phyloP scores from a whole-genome alignment of 2,888 invertebrate species.

The Rhodophaea formosa region DNA sequence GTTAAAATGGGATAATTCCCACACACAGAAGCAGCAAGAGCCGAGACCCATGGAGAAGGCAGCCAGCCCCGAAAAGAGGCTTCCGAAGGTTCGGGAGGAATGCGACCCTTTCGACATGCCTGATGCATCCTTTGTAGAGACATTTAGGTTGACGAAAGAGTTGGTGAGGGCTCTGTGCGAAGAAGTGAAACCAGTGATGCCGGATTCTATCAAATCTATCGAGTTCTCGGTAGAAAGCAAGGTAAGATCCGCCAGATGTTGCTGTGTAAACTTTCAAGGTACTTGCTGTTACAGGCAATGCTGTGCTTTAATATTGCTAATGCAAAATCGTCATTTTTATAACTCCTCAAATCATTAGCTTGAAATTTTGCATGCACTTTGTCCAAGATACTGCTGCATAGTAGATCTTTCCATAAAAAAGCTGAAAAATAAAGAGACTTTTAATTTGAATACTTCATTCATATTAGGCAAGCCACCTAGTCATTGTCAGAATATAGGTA shows the following conservation, averaged over 20 bases:
- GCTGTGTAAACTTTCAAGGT: neutral
- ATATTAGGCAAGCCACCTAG: too few species aligned
- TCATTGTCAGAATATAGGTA: too few species aligned
- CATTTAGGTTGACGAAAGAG: conserved; percentile 64
- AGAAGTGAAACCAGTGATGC: conserved; percentile 68
- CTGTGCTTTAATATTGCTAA: too few species aligned
- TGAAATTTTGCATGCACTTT: too few species aligned
- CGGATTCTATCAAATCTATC: conserved; percentile 65
- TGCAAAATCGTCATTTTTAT: too few species aligned
- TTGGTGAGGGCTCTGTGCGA: conserved; percentile 62
- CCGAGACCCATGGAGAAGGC: conserved; percentile 57
- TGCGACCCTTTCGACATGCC: conserved; percentile 65
- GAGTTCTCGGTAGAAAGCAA: conserved; percentile 72
- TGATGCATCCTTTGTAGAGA: conserved; percentile 62
- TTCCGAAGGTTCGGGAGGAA: conserved; percentile 52
- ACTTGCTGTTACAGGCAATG: neutral
- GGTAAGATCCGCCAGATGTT: conserved; percentile 40
- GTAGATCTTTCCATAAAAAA: too few species aligned
- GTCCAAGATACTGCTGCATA: too few species aligned
- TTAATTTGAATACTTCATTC: too few species aligned
- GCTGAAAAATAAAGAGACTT: too few species aligned
- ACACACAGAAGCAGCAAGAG: conserved; percentile 55
- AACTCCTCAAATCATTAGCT: too few species aligned
- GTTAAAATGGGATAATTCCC: conserved; percentile 71
- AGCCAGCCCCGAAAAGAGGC: conserved; percentile 62